Conservation (phyloP, 2,888 invertebrate genomes). For the Maniola hyperantus region DNA sequence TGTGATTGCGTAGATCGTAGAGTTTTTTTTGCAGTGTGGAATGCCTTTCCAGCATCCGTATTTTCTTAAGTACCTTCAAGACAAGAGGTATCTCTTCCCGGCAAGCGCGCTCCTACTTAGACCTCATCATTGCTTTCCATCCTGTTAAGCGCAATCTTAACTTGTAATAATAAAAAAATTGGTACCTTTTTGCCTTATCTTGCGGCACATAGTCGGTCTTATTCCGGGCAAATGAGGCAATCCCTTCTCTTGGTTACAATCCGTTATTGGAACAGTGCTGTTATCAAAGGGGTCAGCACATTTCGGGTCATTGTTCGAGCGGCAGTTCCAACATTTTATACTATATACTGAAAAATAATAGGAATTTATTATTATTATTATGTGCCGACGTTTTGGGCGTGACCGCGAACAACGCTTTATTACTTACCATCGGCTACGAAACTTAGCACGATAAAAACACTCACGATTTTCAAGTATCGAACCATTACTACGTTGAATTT, state of each 20-base stretch:
- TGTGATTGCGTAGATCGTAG: too few relatives aligned
- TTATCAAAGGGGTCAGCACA: constrained; percentile 97
- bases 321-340: constrained; percentile 96
- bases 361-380: constrained; percentile 13
- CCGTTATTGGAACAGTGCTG: constrained; percentile 91
- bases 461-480: constrained; percentile 18
- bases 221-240: constrained; percentile 86
- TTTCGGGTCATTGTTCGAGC: constrained; percentile 94
- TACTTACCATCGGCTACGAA: constrained; percentile 36
- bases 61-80: too few relatives aligned
- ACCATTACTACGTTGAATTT: constrained; percentile 4
- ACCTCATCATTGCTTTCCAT: too few relatives aligned
- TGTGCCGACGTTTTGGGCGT: constrained; percentile 52
- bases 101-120: too few relatives aligned
- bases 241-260: constrained; percentile 85
- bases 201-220: constrained; percentile 91
- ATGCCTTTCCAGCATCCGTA: too few relatives aligned
- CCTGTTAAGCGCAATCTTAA: too few relatives aligned
- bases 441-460: constrained; percentile 29
- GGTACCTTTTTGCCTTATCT: constrained; percentile 94
- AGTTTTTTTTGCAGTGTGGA: too few relatives aligned
- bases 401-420: constrained; percentile 43
- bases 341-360: constrained; percentile 76
- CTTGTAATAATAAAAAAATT: background rate
- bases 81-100: too few relatives aligned